A percentile compares a stretch with the other conserved stretches of the same genome.
phyloP scores from a whole-genome alignment of 2,113 vertebrate genomes.

The Microcebus ravelobensis region DNA sequence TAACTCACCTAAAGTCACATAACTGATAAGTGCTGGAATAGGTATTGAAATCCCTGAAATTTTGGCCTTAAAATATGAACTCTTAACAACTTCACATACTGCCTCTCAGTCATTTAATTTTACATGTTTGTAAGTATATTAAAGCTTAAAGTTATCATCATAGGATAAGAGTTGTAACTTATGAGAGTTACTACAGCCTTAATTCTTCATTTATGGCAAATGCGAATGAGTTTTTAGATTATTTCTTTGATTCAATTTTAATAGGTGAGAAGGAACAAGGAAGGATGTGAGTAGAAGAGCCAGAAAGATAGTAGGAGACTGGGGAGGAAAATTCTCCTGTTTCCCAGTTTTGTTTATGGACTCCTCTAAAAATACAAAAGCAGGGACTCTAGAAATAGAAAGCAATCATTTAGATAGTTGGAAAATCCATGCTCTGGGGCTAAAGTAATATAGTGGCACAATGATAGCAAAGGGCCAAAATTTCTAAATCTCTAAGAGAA shows the following conservation, averaged over 20 bases:
- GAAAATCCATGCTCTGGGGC: neutral
- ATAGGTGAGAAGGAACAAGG: neutral
- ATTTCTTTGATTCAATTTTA: slow-evolving; percentile 9
- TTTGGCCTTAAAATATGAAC: neutral
- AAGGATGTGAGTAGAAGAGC: neutral
- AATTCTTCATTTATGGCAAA: slow-evolving; percentile 21
- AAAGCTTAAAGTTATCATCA: slow-evolving; percentile 23
- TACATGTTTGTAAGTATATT: neutral
- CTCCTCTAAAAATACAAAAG: neutral
- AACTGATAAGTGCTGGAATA: neutral
- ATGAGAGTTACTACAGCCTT: neutral
- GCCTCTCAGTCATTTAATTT: neutral
- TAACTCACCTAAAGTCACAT: neutral
- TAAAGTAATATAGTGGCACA: neutral
- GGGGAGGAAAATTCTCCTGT: neutral
- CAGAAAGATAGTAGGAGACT: neutral
- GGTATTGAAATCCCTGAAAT: neutral
- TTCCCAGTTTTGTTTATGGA: neutral
- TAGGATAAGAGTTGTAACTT: neutral
- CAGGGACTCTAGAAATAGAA: too few species aligned
- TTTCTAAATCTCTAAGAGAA: neutral
- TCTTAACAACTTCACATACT: neutral
- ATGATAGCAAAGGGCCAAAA: neutral
- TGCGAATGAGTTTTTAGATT: neutral
- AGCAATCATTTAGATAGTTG: neutral